Conservation (phyloP, 2,888 invertebrate genomes). For the Xestobium rufovillosum region DNA sequence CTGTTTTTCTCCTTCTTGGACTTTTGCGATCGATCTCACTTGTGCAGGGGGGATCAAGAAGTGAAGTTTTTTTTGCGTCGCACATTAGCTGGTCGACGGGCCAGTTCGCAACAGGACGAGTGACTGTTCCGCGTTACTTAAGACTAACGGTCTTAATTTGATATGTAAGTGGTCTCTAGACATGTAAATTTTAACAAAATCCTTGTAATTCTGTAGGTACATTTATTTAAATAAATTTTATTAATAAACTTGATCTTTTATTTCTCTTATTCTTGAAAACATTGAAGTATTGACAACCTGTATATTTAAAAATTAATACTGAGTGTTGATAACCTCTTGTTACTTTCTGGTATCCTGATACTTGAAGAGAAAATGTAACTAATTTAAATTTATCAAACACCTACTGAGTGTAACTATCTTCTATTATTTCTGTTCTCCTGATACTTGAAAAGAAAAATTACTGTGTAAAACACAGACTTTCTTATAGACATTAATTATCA, state of each 20-base stretch:
- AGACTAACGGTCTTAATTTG: constrained; percentile 12
- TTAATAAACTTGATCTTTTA: constrained; percentile 28
- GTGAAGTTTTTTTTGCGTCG: not conserved
- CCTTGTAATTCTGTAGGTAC: constrained; percentile 35
- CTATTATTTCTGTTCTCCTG: no score
- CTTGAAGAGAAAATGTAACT: no score
- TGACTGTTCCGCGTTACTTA: constrained; percentile 19
- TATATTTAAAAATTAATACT: no score
- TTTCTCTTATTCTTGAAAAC: not conserved
- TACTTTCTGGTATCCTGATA: no score
- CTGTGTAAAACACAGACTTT: no score
- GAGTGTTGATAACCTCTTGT: no score
- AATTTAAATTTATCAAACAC: no score
- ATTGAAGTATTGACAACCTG: no score
- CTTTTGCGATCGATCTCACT: constrained; percentile 12
- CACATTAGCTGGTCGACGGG: constrained; percentile 7
- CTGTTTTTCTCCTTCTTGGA: no score
- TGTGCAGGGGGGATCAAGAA: not conserved
- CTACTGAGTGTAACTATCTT: no score
- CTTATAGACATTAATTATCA: no score
- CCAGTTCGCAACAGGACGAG: constrained; percentile 17
- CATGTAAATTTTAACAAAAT: constrained; percentile 35
- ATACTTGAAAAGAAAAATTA: no score
- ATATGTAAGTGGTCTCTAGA: constrained; percentile 29
- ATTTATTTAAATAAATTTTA: constrained; percentile 40